Base-by-base conservation (phyloP, 2,797 vertebrate genomes). In the Cirrhinus molitorella region DNA sequence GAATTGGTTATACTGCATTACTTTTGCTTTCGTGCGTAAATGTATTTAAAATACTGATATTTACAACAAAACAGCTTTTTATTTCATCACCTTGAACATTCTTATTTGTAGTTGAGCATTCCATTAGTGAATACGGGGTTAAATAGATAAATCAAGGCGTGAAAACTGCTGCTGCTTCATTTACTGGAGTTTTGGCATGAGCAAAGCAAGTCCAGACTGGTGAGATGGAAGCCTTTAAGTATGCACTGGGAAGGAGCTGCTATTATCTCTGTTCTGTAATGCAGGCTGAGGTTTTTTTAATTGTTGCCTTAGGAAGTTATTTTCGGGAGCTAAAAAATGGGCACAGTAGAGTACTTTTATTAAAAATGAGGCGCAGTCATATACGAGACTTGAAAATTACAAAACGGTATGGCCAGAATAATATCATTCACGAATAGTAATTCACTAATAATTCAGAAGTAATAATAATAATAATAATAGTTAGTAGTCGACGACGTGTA, bases 121-220 rank as follows among this genome's bases (percentile, higher is more conserved):
- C 28, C 12, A 73, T n/a, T n/a, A 28, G 11, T 53, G 28, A 55
- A 37, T 37, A 37, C 1, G 8, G 21, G 31, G 19, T 47, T 76
- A 43, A 17, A 40, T 31, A 17, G 2, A 5, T 17, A 59, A 45
- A 70, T 16, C 14, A 47, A 37, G 59, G 40, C 5, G 16, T 25
- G 4, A 4, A 81, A 63, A 70, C 40, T 23, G 14, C 6, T 34
- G 21, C 57, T 12, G 59, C 5, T 40, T 34, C 2, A 47, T 25
- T 53, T 57, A 37, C 25, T 71, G 73, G 57, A 72, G 70, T 53
- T 53, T 87, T 10, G 37, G 65, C 78, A 70, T 68, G 79, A 85
- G 59, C 77, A 6, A 25, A 67, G 65, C 90, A 88, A 81, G 89
- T 85, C 73, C 79, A 87, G 85, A 59, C 89, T 84, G 87, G 78